phyloP scores from a whole-genome alignment of 2,797 vertebrate species.

The Eremophila alpestris region DNA sequence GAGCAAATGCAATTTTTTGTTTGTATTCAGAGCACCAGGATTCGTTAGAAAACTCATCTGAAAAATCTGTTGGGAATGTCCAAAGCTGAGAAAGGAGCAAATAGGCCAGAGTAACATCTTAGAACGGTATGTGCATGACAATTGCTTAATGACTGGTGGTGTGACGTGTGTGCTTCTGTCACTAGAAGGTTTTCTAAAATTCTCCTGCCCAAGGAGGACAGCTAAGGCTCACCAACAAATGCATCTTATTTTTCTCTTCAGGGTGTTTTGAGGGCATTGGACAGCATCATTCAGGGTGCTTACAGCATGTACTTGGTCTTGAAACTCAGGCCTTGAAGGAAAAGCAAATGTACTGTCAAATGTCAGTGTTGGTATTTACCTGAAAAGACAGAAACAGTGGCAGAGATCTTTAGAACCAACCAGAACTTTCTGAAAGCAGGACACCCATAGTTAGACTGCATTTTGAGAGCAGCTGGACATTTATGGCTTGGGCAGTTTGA shows the following conservation, averaged over 20 bases:
- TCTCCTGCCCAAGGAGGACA: not conserved
- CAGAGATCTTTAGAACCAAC: too few relatives aligned
- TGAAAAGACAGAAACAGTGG: not conserved
- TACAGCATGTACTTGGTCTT: not conserved
- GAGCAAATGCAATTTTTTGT: not conserved
- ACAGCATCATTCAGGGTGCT: not conserved
- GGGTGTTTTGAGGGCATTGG: not conserved
- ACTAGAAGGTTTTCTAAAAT: not conserved
- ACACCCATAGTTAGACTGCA: not conserved
- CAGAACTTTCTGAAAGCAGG: not conserved
- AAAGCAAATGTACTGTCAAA: not conserved
- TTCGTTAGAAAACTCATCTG: not conserved
- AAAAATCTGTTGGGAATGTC: not conserved
- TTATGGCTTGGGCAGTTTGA: not conserved
- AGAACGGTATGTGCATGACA: not conserved
- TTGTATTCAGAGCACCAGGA: not conserved
- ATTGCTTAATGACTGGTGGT: not conserved
- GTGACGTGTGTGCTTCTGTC: accelerated
- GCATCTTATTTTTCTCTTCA: not conserved
- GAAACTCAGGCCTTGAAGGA: not conserved
- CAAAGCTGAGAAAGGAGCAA: not conserved
- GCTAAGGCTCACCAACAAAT: not conserved
- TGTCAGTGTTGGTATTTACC: not conserved
- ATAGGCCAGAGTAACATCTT: not conserved
- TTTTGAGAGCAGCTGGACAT: not conserved